Conservation (phyloP, 2,113 vertebrate species). For the Prunella himalayana region DNA sequence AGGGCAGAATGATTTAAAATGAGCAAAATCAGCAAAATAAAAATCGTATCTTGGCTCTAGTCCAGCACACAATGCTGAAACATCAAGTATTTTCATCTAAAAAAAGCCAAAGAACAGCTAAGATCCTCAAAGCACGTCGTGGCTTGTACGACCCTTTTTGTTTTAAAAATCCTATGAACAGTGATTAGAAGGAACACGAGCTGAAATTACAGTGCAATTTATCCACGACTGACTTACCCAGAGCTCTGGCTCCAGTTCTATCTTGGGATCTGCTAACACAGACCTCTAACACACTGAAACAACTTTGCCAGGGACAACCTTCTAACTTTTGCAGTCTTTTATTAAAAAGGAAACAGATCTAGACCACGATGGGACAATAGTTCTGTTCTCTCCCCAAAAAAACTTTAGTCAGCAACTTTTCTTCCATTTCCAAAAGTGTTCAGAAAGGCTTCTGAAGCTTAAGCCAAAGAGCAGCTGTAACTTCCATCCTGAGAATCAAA, state of each 20-base stretch:
- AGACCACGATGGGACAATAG: background rate
- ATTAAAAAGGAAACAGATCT: background rate
- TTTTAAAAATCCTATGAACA: background rate
- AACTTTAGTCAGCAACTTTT: background rate
- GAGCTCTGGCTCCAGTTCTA: background rate
- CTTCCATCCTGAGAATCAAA: background rate
- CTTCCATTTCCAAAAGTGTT: background rate
- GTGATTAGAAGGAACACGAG: background rate
- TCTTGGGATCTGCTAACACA: background rate
- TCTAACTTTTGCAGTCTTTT: background rate
- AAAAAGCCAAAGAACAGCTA: background rate
- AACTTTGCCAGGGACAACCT: background rate
- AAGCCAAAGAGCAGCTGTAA: background rate
- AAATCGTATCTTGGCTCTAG: background rate
- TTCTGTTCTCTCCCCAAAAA: background rate
- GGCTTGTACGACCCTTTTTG: background rate
- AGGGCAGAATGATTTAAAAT: background rate
- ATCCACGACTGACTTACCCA: background rate
- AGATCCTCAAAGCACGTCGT: background rate
- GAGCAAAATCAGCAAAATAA: background rate
- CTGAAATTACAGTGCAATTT: slow-evolving; percentile 4
- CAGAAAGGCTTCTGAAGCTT: background rate
- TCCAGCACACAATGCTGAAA: slow-evolving; percentile 9
- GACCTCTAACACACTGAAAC: background rate
- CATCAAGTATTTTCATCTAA: background rate